Base-by-base conservation (phyloP, 1,140 invertebrate genomes). In the Bombus superbus region DNA sequence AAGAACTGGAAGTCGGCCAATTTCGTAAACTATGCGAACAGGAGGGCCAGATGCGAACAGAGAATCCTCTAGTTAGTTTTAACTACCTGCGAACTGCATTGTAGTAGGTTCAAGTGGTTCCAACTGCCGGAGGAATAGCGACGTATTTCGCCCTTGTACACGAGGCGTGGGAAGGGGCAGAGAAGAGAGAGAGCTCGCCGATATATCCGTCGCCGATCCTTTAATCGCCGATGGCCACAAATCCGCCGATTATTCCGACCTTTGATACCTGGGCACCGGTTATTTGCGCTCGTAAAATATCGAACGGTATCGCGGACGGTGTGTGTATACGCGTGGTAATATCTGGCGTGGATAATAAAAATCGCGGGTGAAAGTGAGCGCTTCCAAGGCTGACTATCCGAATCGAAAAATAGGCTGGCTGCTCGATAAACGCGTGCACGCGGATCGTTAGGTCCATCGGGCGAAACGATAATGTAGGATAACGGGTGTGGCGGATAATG, bases 401-500 rank as follows among this genome's bases (percentile, higher is more conserved):
- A 73, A 47, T 79, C 47, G 47, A 79, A 74, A 80, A 85, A 85
- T 79, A 71, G 75, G 40, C 72, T 32, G 73, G 73, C 18, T 32
- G 44, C 62, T 74, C 71, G 78, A 85, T 85, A 85, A 85, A 85
- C 78, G 78, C 69, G 66, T 81, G 84, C 83, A 80, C 76, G 79
- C n/a, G 59, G 84, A 74, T 85, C 84, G 84, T 85, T 81, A 85
- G 84, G 84, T 57, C 78, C 57, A 68, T 64, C 84, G 38, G 74
- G 38, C 38, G 75, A 64, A 59, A 62, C 84, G 84, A 81, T 85
- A 85, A 85, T 85, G 84, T 47, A 53, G 84, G 84, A 85, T 85
- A 85, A 85, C 84, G 84, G 84, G 84, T 81, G 79, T 75, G 84
- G 84, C 84, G 72, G 78, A 85, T 83, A 83, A 83, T 83, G 73